These are phyloP conservation scores for Trichacis sp. DNA, from an alignment of 2,888 invertebrate species.

Conservation along the genomic window DNA sequence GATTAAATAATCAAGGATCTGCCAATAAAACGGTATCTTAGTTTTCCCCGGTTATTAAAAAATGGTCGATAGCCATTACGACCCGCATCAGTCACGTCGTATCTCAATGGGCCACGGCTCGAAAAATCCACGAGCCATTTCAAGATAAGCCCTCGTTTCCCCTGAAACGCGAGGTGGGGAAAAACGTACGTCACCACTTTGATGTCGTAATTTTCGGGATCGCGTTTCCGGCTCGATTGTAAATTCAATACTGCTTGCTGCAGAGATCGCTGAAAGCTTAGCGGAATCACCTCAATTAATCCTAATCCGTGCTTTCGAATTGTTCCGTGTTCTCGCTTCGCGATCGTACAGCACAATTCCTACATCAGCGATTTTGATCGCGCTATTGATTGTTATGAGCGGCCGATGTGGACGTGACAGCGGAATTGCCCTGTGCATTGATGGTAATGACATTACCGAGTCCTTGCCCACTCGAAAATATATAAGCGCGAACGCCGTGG, in stretches of 20 bases:
- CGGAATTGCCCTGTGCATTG: background rate
- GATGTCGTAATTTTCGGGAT: conserved; percentile 25
- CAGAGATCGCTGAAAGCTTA: conserved; percentile 35
- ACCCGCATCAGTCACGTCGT: background rate
- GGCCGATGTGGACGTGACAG: conserved; percentile 17
- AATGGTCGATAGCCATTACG: background rate
- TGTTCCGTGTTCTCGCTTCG: conserved; percentile 27
- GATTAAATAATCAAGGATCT: too few species aligned
- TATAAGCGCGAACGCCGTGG: background rate
- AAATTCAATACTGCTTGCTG: conserved; percentile 35
- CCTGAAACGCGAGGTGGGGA: too few species aligned
- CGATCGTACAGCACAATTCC: conserved; percentile 36
- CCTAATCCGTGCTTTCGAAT: conserved; percentile 33
- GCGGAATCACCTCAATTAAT: conserved; percentile 37
- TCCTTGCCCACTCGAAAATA: background rate
- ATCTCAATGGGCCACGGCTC: background rate
- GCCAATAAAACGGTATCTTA: background rate
- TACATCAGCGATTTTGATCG: conserved; percentile 28
- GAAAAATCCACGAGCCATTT: background rate
- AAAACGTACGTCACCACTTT: conserved; percentile 8
- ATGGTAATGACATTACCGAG: conserved; percentile 1
- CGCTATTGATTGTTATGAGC: conserved; percentile 34
- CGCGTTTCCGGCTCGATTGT: conserved; percentile 29
- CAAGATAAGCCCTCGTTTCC: background rate
- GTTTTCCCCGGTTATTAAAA: background rate